Percentiles rank a stretch among this genome's conserved stretches.
These are phyloP conservation scores for Iphiclides podalirius DNA, from an alignment of 2,888 invertebrate species.

Conservation along the genomic window DNA sequence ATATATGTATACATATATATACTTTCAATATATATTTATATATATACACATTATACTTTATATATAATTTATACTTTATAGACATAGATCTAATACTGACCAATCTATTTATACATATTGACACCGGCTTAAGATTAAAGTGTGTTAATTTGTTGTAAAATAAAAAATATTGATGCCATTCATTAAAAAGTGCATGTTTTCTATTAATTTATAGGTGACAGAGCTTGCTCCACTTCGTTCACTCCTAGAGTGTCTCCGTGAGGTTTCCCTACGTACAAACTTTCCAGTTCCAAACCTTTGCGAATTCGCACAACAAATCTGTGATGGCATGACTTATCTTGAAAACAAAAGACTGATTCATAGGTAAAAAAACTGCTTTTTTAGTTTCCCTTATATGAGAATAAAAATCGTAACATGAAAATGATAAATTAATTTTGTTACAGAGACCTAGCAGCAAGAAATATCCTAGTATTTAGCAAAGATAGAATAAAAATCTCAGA, in stretches of 20 bases:
- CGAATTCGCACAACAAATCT: constrained; percentile 97
- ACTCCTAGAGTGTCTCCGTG: constrained; percentile 96
- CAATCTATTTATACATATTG: too few species aligned
- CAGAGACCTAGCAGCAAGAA: constrained; percentile 97
- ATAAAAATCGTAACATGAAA: neutral
- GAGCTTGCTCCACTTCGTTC: constrained; percentile 97
- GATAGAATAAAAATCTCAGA: constrained; percentile 99
- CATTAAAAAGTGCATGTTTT: too few species aligned
- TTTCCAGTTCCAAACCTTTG: constrained; percentile 96
- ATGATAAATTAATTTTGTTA: constrained; percentile 37
- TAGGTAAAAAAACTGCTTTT: constrained; percentile 76
- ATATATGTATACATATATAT: too few species aligned
- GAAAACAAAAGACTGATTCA: constrained; percentile 98
- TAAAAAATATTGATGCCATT: too few species aligned
- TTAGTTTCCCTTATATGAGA: neutral
- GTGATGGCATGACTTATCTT: constrained; percentile 98
- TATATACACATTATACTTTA: too few species aligned
- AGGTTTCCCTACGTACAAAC: constrained; percentile 92
- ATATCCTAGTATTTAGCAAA: constrained; percentile 97
- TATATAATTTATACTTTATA: too few species aligned
- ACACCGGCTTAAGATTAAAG: too few species aligned
- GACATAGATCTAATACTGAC: too few species aligned
- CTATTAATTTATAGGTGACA: constrained; percentile 83
- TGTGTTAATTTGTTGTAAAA: too few species aligned
- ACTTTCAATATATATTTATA: too few species aligned